Base-by-base conservation (phyloP, 1,140 invertebrate species). In the Halyomorpha halys region DNA sequence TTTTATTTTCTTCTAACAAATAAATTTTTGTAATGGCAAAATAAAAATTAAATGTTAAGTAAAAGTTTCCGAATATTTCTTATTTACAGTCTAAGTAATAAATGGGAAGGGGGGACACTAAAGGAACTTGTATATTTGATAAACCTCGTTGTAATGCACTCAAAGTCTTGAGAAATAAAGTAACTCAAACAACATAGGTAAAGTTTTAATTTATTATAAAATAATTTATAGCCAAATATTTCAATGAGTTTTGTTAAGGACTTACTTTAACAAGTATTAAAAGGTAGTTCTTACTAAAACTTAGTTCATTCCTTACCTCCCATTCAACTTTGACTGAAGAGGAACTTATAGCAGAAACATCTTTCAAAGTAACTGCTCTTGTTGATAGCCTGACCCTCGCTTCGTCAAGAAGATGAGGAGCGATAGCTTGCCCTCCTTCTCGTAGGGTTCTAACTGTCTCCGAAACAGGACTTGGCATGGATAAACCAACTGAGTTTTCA, bases 401-500 rank as follows among this genome's bases (percentile, higher is more conserved):
- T 70, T 90, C 84, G 72, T 89, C 85, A 63, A 91, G 76, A 77
- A 91, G 88, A 66, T 86, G 86, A 69, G 89, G 84, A 64, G 85
- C 85, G 69, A 89, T 83, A 1, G 86, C 84, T 66, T 86, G 81
- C 59, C 83, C 80, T 71, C 87, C 86, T 69, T 77, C 73, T 16
- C 79, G 81, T 16, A 82, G 77, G 1, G 85, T 87, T 68, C 83
- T 78, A 0, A 84, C 86, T 66, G 83, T 77, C 18, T 81, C 80
- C 30, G 86, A 86, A 49, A 86, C 72, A 34, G 81, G 78, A 68
- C 85, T 86, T 4, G 84, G 85, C 21, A 84, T 76, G 2, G 85
- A 87, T 21, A 86, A 74, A 16, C 93, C 93, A 71, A 93, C 86
- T 18, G 83, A 82, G 72, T 95, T 97, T 75, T 91, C 87, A 0